These are phyloP conservation scores for Isurus oxyrinchus DNA, from an alignment of 2,113 vertebrate genomes.

Conservation along the genomic window DNA sequence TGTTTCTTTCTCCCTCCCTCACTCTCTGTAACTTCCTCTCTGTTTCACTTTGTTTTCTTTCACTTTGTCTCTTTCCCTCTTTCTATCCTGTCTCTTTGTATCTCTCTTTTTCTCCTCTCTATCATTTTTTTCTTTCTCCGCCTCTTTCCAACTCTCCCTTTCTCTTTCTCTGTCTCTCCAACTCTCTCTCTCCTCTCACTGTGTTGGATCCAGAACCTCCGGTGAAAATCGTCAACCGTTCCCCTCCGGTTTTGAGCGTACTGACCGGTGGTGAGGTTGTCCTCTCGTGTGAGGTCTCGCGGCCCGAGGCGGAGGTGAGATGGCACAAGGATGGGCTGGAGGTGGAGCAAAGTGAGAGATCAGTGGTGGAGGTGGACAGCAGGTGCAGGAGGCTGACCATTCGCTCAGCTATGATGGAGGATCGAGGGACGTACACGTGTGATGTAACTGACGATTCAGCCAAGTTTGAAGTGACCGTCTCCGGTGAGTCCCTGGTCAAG, in stretches of 20 bases:
- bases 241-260: constrained; percentile 59
- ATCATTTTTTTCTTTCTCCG: not conserved
- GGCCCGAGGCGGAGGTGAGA: constrained; percentile 56
- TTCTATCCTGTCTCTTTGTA: not conserved
- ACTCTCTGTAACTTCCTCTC: not conserved
- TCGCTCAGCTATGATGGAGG: constrained; percentile 58
- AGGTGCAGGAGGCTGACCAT: constrained; percentile 60
- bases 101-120: not conserved
- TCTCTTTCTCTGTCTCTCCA: not conserved
- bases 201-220: constrained; percentile 65
- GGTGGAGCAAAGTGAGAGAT: constrained; percentile 58
- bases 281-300: constrained; percentile 66
- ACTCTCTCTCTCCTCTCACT: not conserved
- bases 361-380: constrained; percentile 62
- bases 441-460: constrained; percentile 72
- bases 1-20: not conserved
- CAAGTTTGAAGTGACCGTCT: constrained; percentile 67
- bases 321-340: constrained; percentile 78
- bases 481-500: constrained; percentile 62
- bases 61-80: not conserved
- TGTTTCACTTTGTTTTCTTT: not conserved
- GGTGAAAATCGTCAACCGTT: constrained; percentile 65
- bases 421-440: constrained; percentile 67
- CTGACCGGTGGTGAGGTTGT: constrained; percentile 62
- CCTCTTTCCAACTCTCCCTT: not conserved